Conservation (phyloP, 2,797 vertebrate species). For the Parauchenoglanis ngamensis region DNA sequence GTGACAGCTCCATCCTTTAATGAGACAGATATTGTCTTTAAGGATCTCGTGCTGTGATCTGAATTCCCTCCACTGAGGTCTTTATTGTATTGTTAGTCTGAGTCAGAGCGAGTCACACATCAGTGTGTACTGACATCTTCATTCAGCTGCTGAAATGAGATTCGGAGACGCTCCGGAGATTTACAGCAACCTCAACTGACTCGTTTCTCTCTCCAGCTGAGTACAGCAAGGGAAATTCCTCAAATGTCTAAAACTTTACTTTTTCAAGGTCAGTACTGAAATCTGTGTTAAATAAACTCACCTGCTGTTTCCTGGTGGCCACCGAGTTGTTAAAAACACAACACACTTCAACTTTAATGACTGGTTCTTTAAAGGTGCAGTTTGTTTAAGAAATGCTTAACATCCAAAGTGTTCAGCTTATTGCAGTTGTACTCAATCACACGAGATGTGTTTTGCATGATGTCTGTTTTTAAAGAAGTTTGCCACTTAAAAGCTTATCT, state of each 20-base stretch:
- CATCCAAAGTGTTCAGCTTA: not conserved
- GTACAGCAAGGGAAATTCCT: conserved; percentile 13
- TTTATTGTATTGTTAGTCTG: conserved; percentile 37
- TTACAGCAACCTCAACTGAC: conserved; percentile 38
- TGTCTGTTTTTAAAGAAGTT: not conserved
- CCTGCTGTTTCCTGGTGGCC: not conserved
- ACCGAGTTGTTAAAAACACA: not conserved
- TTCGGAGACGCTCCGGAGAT: conserved; percentile 43
- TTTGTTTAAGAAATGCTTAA: not conserved
- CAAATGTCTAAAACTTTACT: conserved; percentile 5
- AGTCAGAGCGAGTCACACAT: conserved; percentile 38
- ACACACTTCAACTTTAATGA: not conserved
- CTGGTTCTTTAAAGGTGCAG: not conserved
- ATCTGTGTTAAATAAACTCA: not conserved
- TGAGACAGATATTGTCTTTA: conserved; percentile 37
- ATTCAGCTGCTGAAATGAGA: conserved; percentile 49
- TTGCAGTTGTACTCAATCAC: not conserved
- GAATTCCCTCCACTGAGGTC: conserved; percentile 21
- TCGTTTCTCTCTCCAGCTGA: conserved; percentile 2
- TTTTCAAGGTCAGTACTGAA: conserved; percentile 24
- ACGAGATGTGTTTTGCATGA: not conserved
- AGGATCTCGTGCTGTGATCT: conserved; percentile 19
- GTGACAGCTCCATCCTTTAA: conserved; percentile 44
- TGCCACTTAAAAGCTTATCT: not conserved
- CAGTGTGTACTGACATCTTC: conserved; percentile 46